Conservation (phyloP, 2,888 invertebrate genomes). For the Eristalis tenax region DNA sequence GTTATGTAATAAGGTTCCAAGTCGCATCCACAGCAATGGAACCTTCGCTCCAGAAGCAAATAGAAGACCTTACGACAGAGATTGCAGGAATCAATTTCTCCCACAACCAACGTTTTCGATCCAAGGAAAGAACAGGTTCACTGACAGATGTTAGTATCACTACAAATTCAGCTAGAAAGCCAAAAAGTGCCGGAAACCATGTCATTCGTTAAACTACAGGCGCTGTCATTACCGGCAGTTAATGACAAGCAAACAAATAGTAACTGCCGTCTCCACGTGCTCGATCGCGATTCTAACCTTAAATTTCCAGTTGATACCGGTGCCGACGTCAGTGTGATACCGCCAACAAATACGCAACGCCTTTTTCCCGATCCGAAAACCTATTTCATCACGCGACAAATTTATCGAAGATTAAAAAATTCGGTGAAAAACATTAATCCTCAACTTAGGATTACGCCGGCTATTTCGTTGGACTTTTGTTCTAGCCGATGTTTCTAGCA, state of each 20-base stretch:
- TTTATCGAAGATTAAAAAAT: slow-evolving; percentile 28
- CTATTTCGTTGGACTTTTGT: neutral
- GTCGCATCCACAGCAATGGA: neutral
- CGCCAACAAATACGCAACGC: no score
- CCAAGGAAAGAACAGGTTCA: neutral
- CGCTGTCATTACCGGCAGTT: slow-evolving; percentile 3
- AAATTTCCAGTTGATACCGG: slow-evolving; percentile 11
- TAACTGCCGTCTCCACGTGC: neutral
- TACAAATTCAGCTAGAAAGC: neutral
- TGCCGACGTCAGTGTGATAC: neutral
- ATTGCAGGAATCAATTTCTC: neutral
- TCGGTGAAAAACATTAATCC: slow-evolving; percentile 27
- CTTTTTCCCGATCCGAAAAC: no score
- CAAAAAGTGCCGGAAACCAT: slow-evolving; percentile 4
- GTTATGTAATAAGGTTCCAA: neutral
- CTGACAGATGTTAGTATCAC: neutral
- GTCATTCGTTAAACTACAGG: slow-evolving; percentile 4
- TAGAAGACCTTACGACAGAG: neutral
- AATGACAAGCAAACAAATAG: neutral
- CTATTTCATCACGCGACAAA: slow-evolving; percentile 1
- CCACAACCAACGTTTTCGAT: neutral
- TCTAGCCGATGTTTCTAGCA: no score
- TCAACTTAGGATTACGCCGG: slow-evolving; percentile 41
- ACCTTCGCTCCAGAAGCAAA: neutral
- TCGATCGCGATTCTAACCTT: neutral